Percentiles rank a stretch among this genome's conserved stretches.
phyloP scores from a whole-genome alignment of 2,113 vertebrate genomes.

The Rattus rattus region DNA sequence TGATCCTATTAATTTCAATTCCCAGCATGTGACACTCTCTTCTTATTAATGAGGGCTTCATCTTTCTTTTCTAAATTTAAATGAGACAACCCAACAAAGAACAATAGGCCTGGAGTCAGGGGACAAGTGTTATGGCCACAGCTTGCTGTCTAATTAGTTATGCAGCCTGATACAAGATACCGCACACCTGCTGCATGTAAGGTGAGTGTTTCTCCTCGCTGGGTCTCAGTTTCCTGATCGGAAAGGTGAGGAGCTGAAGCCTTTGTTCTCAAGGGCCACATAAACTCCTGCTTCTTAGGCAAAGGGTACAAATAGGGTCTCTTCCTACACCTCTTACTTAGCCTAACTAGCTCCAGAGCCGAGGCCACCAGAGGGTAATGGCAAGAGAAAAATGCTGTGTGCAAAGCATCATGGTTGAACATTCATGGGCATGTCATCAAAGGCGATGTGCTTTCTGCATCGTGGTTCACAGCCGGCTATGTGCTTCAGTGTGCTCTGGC shows the following conservation, averaged over 20 bases:
- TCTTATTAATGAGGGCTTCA: constrained; percentile 54
- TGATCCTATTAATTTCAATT: constrained; percentile 59
- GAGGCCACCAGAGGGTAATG: not conserved
- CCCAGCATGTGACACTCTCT: constrained; percentile 50
- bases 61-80: constrained; percentile 71
- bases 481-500: not conserved
- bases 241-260: not conserved
- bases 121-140: constrained; percentile 42
- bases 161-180: constrained; percentile 3
- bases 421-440: not conserved
- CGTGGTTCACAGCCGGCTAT: not conserved
- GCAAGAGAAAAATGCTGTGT: not conserved
- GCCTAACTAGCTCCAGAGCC: not conserved
- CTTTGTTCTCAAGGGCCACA: not conserved
- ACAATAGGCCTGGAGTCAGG: constrained; percentile 61
- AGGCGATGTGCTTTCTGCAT: not conserved
- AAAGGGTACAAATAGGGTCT: not conserved
- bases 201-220: not conserved
- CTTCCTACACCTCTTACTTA: not conserved
- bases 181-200: constrained; percentile 23
- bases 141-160: constrained; percentile 64
- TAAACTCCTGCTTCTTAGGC: not conserved
- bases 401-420: not conserved
- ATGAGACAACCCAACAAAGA: constrained; percentile 59
- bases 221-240: not conserved